Percentiles rank a stretch among this genome's conserved stretches.
Conservation (phyloP, 92 coral and sea anemone species). For the Phenganax subtilis region DNA sequence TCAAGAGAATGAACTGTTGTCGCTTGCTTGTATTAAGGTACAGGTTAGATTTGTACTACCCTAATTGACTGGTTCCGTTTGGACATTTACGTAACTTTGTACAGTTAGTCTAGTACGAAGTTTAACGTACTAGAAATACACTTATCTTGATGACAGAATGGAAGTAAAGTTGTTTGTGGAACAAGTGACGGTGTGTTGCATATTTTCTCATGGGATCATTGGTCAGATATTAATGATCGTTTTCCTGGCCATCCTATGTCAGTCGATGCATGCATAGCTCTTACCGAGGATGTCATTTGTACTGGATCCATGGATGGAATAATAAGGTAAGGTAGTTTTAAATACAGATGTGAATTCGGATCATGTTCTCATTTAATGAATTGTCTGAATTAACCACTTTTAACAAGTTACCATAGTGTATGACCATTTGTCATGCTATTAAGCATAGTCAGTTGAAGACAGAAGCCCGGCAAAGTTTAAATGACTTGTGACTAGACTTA, state of each 20-base stretch:
- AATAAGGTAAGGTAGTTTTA: slow-evolving; percentile 59
- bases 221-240: slow-evolving; percentile 94
- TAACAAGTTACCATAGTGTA: no score
- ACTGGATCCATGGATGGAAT: slow-evolving; percentile 99
- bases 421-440: no score
- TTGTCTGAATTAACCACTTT: no score
- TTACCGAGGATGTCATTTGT: slow-evolving; percentile 77
- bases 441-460: no score
- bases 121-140: no score
- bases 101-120: no score
- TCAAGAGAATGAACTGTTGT: slow-evolving; percentile 82
- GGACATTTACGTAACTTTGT: neutral
- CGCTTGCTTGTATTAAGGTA: slow-evolving; percentile 83
- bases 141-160: slow-evolving; percentile 50
- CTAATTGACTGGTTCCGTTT: neutral
- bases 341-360: no score
- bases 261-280: slow-evolving; percentile 89
- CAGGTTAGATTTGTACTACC: neutral
- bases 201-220: slow-evolving; percentile 90
- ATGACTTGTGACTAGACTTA: neutral
- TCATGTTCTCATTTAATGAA: no score
- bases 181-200: slow-evolving; percentile 85
- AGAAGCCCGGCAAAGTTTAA: neutral
- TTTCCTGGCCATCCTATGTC: slow-evolving; percentile 99
- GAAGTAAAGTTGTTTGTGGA: slow-evolving; percentile 90